These are phyloP conservation scores for Indicator maculatus DNA, from an alignment of 2,113 vertebrate species.

Conservation along the genomic window DNA sequence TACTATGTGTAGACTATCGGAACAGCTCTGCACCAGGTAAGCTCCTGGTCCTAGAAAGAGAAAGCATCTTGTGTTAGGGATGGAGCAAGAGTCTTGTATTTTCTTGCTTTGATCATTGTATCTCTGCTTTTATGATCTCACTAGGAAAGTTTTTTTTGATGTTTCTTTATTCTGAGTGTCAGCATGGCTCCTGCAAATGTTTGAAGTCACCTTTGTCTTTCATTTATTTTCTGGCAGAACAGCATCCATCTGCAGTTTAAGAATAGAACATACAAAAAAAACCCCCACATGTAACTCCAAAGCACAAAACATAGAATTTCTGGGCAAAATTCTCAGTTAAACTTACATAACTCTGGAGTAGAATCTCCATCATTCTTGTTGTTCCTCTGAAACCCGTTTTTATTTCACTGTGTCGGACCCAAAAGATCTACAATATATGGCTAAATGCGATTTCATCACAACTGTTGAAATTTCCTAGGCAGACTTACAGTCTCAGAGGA, in stretches of 20 bases:
- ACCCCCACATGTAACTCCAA: neutral
- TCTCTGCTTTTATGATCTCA: neutral
- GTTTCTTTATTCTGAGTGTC: constrained; percentile 6
- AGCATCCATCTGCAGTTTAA: constrained; percentile 9
- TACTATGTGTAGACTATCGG: neutral
- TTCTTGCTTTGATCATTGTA: neutral
- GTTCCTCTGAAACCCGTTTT: neutral
- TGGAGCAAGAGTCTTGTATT: neutral
- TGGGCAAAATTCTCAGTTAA: neutral
- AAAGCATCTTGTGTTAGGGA: neutral
- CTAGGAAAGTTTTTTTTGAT: neutral
- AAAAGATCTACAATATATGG: neutral
- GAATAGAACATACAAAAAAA: neutral
- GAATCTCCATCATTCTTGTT: neutral
- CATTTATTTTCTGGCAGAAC: constrained; percentile 26
- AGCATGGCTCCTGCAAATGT: constrained; percentile 9
- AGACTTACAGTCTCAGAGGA: constrained; percentile 23
- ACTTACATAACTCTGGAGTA: neutral
- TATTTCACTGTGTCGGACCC: neutral
- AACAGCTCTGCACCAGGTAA: neutral
- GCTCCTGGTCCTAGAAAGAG: neutral
- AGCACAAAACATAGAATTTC: neutral
- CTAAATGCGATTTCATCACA: constrained; percentile 15
- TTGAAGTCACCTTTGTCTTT: constrained; percentile 15
- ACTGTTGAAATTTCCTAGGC: constrained; percentile 30